Conservation (phyloP, 1,140 invertebrate genomes). For the Lordiphosa collinella region DNA sequence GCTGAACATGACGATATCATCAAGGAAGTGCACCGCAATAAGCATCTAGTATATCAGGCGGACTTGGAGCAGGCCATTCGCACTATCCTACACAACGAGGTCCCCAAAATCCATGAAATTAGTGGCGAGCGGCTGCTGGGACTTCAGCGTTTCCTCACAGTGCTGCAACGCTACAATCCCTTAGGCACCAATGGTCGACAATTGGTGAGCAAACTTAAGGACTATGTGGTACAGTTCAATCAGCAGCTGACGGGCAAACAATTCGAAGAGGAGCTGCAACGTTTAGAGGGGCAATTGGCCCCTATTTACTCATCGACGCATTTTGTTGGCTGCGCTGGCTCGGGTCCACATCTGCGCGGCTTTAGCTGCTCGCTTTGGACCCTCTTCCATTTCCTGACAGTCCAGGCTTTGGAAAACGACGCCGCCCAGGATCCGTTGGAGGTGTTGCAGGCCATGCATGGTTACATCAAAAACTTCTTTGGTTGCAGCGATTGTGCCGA, state of each 20-base stretch:
- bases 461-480: conserved; percentile 96
- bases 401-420: conserved; percentile 84
- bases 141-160: conserved; percentile 86
- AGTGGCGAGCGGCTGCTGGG: conserved; percentile 85
- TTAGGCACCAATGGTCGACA: conserved; percentile 82
- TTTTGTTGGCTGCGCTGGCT: conserved; percentile 85
- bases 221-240: conserved; percentile 60
- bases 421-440: conserved; percentile 82
- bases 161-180: conserved; percentile 82
- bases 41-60: conserved; percentile 85
- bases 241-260: conserved; percentile 46
- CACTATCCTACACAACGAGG: conserved; percentile 90
- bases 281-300: conserved; percentile 31
- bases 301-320: conserved; percentile 57
- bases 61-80: conserved; percentile 92
- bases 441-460: conserved; percentile 90
- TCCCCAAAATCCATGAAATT: conserved; percentile 85
- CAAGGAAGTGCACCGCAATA: conserved; percentile 59
- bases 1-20: conserved; percentile 27
- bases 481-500: conserved; percentile 93
- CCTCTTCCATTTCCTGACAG: conserved; percentile 95
- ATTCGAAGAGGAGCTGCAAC: conserved; percentile 56
- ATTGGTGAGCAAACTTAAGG: conserved; percentile 81
- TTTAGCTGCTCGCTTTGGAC: conserved; percentile 98
- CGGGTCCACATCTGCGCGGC: conserved; percentile 85